These are phyloP conservation scores for Pycnonotus jocosus DNA, from an alignment of 2,113 vertebrate species.

Conservation along the genomic window DNA sequence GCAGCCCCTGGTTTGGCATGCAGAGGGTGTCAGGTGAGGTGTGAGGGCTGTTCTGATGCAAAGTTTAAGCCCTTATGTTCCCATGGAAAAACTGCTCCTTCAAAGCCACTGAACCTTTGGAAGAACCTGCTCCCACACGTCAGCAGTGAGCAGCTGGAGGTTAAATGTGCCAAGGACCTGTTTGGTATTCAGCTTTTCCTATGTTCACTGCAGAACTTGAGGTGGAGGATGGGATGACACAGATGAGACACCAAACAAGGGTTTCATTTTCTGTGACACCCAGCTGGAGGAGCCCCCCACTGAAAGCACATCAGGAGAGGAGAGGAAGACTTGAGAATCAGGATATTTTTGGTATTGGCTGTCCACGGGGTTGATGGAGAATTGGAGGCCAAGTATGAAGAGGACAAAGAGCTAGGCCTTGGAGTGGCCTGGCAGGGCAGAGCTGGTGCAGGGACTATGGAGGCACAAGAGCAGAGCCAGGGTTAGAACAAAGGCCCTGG, in stretches of 20 bases:
- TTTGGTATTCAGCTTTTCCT: background rate
- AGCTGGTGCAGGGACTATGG: background rate
- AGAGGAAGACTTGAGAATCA: background rate
- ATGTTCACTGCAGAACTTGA: background rate
- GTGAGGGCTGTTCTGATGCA: background rate
- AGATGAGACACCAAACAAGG: background rate
- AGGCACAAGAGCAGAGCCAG: background rate
- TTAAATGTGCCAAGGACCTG: background rate
- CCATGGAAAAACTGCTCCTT: background rate
- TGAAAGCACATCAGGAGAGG: background rate
- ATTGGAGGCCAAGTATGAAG: background rate
- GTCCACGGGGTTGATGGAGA: background rate
- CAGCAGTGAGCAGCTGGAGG: background rate
- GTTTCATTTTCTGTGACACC: background rate
- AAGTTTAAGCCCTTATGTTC: background rate
- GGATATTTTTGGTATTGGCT: background rate
- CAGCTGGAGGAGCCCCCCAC: background rate
- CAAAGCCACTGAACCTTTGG: background rate
- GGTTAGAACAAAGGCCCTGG: background rate
- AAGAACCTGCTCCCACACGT: background rate
- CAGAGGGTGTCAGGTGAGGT: background rate
- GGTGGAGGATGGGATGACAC: background rate
- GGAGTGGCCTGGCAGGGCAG: background rate
- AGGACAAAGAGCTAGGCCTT: background rate
- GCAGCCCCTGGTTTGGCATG: accelerated